phyloP scores from a whole-genome alignment of 2,113 vertebrate genomes.

The Corythornis madagascariensis region DNA sequence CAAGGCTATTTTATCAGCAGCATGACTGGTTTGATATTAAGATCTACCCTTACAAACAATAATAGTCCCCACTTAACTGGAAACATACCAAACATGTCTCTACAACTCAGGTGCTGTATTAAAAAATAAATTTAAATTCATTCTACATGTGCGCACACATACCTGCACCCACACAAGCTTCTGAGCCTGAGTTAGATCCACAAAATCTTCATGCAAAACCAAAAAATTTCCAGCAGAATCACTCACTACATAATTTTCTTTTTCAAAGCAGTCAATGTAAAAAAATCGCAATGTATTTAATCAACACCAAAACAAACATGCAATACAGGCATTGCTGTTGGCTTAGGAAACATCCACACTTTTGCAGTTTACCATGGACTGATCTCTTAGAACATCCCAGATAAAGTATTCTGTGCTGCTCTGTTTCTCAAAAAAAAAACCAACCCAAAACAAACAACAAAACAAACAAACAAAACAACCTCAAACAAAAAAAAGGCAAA shows the following conservation, averaged over 20 bases:
- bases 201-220: background rate
- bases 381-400: background rate
- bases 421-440: background rate
- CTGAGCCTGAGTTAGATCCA: conserved; percentile 32
- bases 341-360: background rate
- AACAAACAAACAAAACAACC: background rate
- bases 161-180: conserved; percentile 59
- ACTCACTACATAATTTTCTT: background rate
- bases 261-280: background rate
- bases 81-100: background rate
- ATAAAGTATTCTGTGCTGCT: background rate
- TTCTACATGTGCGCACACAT: conserved; percentile 4
- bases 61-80: background rate
- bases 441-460: background rate
- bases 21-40: background rate
- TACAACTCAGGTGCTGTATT: conserved; percentile 28
- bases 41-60: background rate
- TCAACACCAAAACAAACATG: background rate
- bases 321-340: background rate
- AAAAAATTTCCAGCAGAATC: background rate
- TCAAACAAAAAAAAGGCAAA: too few relatives aligned
- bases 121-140: background rate
- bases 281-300: background rate
- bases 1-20: background rate
- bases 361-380: conserved; percentile 8